Evolutionary conservation across 1,140 invertebrate genomes (phyloP), one percentile per base, ranked within the genome.

Genomic region (Cyclargus thomasi): DNA sequence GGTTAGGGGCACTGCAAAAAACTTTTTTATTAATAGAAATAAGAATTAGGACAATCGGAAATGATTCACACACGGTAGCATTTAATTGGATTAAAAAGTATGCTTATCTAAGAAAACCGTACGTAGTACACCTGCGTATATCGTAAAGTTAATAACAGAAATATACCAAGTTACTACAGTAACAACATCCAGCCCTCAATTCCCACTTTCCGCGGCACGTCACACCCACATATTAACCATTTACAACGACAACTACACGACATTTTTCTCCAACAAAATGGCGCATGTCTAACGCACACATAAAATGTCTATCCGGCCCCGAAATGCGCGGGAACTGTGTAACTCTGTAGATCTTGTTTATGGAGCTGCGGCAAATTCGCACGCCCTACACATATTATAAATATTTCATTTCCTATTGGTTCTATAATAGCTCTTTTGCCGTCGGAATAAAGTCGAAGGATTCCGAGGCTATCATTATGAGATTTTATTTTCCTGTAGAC

Each of bases 171-270:
- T 59, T 4, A 4, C 55, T 20, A 0, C 18, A 18, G 11, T 21
- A 59, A 2, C 55, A 7, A 8, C 55, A 59, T 20, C 55, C 18
- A 59, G 17, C 10, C 8, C 18, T 20, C 18, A 1, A 21, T 21
- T 59, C 53, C 2, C 53, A 55, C 53, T 17, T 55, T 55, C 55
- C 20, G 20, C 6, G 55, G 11, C 55, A 59, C 7, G 55, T 59
- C 55, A 11, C 55, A 59, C 18, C 55, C 18, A 59, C 55, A 59
- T 59, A 59, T 59, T 59, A 59, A 59, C 55, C 20, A 59, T 59
- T 59, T 59, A 59, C 55, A 20, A 59, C 55, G 55, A 21, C 17
- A 17, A 21, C 18, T 21, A 21, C 17, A 10, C 18, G 55, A 59
- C 20, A 59, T 59, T 59, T 59, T 59, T 59, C 55, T 22, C 55